phyloP scores from a whole-genome alignment of 2,888 invertebrate species.

The Syritta pipiens region DNA sequence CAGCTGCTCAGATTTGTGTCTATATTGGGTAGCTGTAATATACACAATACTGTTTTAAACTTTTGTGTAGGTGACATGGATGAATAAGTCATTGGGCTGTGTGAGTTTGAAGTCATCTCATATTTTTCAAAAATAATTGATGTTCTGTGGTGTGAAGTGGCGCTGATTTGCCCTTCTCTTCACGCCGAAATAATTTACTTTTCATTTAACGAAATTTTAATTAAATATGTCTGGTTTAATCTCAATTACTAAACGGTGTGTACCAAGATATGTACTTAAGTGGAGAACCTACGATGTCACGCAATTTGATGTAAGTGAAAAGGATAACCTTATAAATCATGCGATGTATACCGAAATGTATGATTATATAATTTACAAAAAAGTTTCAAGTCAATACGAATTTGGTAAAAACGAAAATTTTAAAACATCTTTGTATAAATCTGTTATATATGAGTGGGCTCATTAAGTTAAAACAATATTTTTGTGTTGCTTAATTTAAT shows the following conservation, averaged over 20 bases:
- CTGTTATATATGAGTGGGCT: not conserved
- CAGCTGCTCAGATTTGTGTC: too few species aligned
- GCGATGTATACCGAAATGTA: not conserved
- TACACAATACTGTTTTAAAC: too few species aligned
- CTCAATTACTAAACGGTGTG: slow-evolving; percentile 79
- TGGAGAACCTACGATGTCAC: slow-evolving; percentile 73
- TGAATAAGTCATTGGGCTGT: too few species aligned
- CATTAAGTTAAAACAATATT: not conserved
- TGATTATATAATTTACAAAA: slow-evolving; percentile 37
- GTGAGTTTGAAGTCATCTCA: not conserved
- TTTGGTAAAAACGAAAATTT: not conserved
- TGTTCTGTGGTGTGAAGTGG: not conserved
- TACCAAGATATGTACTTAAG: slow-evolving; percentile 78
- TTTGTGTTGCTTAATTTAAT: not conserved
- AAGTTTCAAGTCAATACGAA: too few species aligned
- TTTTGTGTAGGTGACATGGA: too few species aligned
- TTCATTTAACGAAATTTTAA: not conserved
- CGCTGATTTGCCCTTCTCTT: not conserved
- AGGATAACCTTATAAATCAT: slow-evolving; percentile 4
- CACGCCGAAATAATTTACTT: not conserved
- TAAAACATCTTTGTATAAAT: not conserved
- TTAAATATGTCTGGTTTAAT: slow-evolving; percentile 80
- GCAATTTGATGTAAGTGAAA: slow-evolving; percentile 75
- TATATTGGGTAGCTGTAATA: too few species aligned
- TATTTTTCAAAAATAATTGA: not conserved